Evolutionary conservation across 2,113 vertebrate species (phyloP).

Genomic region (Actinemys pallida): DNA sequence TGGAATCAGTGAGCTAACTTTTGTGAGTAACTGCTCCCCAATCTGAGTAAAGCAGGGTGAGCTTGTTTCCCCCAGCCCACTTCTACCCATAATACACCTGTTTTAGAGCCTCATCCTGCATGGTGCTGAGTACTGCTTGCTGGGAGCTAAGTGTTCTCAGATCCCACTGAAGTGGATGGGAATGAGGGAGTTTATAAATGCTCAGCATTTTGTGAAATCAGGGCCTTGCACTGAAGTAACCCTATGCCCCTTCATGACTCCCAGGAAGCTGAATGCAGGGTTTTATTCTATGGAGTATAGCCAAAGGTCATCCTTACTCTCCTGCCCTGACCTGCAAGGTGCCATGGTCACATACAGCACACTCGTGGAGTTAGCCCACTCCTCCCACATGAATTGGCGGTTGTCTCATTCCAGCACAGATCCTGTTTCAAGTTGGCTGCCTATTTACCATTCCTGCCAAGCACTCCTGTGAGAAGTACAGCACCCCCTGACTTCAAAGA

Average conservation of each 20-base stretch:
- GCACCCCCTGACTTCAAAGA: constrained; percentile 33
- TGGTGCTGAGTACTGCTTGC: neutral
- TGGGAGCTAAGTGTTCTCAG: neutral
- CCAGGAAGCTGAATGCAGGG: neutral
- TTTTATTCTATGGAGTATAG: neutral
- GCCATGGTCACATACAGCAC: neutral
- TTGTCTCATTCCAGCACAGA: neutral
- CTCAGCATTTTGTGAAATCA: neutral
- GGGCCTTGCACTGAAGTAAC: neutral
- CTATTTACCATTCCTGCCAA: constrained; percentile 10
- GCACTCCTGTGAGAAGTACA: constrained; percentile 8
- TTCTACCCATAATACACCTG: neutral
- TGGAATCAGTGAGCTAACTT: neutral
- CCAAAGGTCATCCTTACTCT: neutral
- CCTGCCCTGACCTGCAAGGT: neutral
- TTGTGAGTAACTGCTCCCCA: neutral
- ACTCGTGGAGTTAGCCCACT: too few relatives aligned
- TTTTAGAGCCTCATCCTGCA: neutral
- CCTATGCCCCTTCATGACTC: neutral
- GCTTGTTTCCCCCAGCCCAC: too few relatives aligned
- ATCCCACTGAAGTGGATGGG: neutral
- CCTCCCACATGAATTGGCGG: neutral
- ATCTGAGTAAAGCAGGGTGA: neutral
- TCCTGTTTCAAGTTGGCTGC: neutral
- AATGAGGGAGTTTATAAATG: neutral